A percentile compares a stretch with the other conserved stretches of the same genome.
Conservation (phyloP, 1,140 invertebrate species). For the Drosophila pallidifrons region DNA sequence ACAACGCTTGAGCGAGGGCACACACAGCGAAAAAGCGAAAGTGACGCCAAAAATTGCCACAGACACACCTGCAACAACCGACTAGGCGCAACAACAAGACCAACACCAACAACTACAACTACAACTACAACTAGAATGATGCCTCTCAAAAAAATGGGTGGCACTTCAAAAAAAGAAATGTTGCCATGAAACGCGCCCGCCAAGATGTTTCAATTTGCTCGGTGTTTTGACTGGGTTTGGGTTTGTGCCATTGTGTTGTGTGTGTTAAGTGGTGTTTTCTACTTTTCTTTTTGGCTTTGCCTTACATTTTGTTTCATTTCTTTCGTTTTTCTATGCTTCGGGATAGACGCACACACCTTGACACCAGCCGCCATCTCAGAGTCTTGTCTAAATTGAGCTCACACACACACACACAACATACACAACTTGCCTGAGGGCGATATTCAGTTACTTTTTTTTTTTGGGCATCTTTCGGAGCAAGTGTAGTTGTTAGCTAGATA, state of each 20-base stretch:
- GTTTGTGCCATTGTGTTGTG: slow-evolving; percentile 8
- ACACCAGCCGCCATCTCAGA: background rate
- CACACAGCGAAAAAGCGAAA: slow-evolving; percentile 55
- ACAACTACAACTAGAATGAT: slow-evolving; percentile 13
- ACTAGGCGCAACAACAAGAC: slow-evolving; percentile 13
- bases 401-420: background rate
- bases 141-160: slow-evolving; percentile 3
- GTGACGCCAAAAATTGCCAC: slow-evolving; percentile 62
- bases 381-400: slow-evolving; percentile 2
- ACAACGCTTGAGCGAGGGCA: slow-evolving; percentile 77
- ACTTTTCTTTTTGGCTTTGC: slow-evolving; percentile 1
- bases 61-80: slow-evolving; percentile 58
- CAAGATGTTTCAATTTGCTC: slow-evolving; percentile 57
- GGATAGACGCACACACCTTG: slow-evolving; percentile 3
- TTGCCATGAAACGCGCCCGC: slow-evolving; percentile 40
- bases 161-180: slow-evolving; percentile 47
- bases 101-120: slow-evolving; percentile 25
- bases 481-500: background rate
- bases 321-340: background rate
- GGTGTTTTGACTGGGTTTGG: slow-evolving; percentile 39
- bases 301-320: background rate
- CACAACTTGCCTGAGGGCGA: background rate
- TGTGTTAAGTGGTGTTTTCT: background rate
- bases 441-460: background rate
- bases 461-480: background rate